A percentile compares a stretch with the other conserved stretches of the same genome.
Evolutionary conservation across 2,113 vertebrate species (phyloP).

Genomic region (Lepus europaeus): DNA sequence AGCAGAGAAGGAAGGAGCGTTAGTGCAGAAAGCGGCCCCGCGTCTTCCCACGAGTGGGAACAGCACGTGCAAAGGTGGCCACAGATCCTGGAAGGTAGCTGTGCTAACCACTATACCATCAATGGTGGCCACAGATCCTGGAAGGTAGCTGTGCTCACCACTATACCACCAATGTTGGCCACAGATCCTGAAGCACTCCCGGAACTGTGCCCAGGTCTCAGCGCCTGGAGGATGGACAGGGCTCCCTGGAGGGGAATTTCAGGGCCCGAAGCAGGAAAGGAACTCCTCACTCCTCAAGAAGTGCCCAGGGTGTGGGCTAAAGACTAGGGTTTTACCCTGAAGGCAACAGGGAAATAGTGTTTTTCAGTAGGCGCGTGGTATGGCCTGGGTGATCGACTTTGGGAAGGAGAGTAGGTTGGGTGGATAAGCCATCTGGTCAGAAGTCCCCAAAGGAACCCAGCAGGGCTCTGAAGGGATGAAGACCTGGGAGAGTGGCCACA

Average conservation of each 20-base stretch:
- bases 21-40: neutral
- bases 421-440: neutral
- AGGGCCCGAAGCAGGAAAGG: neutral
- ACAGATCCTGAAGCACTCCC: neutral
- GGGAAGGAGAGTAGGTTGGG: neutral
- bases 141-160: too few relatives aligned
- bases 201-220: neutral
- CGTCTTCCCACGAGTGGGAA: neutral
- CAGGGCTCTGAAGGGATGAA: neutral
- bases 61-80: neutral
- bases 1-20: neutral
- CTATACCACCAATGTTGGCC: neutral
- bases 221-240: neutral
- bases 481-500: neutral
- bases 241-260: neutral
- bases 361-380: neutral
- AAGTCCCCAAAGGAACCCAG: neutral
- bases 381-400: neutral
- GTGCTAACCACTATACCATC: too few relatives aligned
- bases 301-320: neutral
- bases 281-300: neutral
- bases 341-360: conserved; percentile 1
- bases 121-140: too few relatives aligned
- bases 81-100: neutral
- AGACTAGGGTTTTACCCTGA: neutral